These are phyloP conservation scores for Masnerella sp. DNA, from an alignment of 2,888 invertebrate genomes.

Conservation along the genomic window DNA sequence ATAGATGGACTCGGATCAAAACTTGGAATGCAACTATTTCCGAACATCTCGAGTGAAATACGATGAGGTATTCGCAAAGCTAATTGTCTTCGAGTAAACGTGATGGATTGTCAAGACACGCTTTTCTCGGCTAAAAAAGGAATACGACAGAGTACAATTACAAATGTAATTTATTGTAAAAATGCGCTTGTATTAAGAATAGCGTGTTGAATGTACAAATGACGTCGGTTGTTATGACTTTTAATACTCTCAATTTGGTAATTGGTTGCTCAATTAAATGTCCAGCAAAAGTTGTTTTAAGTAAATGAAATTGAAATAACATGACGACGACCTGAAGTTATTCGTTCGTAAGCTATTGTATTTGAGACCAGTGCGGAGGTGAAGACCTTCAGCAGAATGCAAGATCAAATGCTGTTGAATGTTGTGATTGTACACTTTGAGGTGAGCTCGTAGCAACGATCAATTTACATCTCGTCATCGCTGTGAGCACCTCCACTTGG, in stretches of 20 bases:
- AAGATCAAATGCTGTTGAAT: too few relatives aligned
- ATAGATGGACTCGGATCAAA: conserved; percentile 9
- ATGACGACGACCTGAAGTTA: too few relatives aligned
- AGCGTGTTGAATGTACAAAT: conserved; percentile 28
- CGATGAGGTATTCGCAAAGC: too few relatives aligned
- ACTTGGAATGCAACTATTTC: neutral
- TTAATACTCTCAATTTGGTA: conserved; percentile 17
- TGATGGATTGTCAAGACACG: too few relatives aligned
- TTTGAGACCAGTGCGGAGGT: too few relatives aligned
- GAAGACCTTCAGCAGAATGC: too few relatives aligned
- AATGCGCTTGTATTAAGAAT: conserved; percentile 12
- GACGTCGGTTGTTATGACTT: conserved; percentile 3
- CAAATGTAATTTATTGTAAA: conserved; percentile 30
- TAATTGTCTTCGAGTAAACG: too few relatives aligned
- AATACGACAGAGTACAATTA: conserved; percentile 1
- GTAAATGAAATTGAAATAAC: too few relatives aligned
- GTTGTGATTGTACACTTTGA: neutral
- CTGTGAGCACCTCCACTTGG: conserved; percentile 82
- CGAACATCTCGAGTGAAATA: too few relatives aligned
- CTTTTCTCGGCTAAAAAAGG: neutral
- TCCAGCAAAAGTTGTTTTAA: too few relatives aligned
- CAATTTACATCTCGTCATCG: conserved; percentile 83
- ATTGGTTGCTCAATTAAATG: too few relatives aligned
- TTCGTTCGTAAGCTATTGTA: too few relatives aligned
- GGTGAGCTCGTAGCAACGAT: neutral